Percentiles rank a stretch among this genome's conserved stretches.
Evolutionary conservation across 2,113 vertebrate species (phyloP).

Genomic region (Sylvietta virens): DNA sequence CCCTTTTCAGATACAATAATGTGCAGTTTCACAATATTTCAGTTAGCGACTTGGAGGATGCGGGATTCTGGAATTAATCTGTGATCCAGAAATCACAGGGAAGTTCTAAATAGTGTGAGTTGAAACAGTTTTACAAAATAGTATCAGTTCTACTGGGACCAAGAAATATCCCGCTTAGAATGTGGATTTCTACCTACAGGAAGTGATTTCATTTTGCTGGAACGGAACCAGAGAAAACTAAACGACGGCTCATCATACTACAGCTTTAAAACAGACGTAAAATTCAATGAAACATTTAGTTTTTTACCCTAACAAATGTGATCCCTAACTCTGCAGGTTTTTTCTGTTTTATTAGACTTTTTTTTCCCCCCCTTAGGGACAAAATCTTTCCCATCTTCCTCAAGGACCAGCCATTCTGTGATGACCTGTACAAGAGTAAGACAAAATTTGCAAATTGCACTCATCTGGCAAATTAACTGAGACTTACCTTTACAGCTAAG

Average conservation of each 20-base stretch:
- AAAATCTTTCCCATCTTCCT: background rate
- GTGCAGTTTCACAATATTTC: background rate
- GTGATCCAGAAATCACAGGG: background rate
- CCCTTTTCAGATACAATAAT: conserved; percentile 19
- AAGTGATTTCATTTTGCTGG: background rate
- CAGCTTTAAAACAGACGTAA: background rate
- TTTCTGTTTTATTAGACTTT: background rate
- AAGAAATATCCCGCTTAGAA: background rate
- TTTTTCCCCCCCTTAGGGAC: background rate
- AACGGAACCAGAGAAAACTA: background rate
- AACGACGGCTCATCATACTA: background rate
- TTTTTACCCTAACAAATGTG: background rate
- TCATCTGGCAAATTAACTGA: background rate
- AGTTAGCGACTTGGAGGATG: background rate
- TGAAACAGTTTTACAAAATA: background rate
- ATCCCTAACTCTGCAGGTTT: background rate
- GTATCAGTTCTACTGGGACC: background rate
- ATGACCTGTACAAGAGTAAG: background rate
- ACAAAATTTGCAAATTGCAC: background rate
- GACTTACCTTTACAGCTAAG: background rate
- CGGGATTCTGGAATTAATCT: background rate
- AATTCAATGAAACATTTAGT: background rate
- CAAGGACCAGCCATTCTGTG: background rate
- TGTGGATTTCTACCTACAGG: background rate
- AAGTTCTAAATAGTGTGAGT: background rate